Evolutionary conservation across 2,113 vertebrate genomes (phyloP).

Genomic region (Lagopus muta): DNA sequence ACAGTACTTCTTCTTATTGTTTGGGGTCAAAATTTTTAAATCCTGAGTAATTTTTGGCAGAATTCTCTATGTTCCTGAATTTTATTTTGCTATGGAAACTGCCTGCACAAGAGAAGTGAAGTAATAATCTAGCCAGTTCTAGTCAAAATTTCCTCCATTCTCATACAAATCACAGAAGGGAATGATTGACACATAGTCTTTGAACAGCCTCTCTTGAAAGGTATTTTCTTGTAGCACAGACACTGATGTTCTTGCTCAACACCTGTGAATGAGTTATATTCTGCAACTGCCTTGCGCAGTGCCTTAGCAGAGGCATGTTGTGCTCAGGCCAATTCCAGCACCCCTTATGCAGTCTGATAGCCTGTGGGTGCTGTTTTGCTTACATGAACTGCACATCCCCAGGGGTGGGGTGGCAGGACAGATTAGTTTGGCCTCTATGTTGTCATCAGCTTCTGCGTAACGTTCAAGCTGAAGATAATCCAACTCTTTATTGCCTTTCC

Average conservation of each 20-base stretch:
- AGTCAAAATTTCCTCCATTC: not conserved
- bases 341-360: not conserved
- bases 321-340: not conserved
- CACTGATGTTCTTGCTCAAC: not conserved
- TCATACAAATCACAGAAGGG: not conserved
- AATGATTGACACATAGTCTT: not conserved
- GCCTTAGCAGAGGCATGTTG: not conserved
- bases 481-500: not conserved
- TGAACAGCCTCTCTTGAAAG: not conserved
- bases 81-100: slow-evolving; percentile 46
- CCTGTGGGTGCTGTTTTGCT: not conserved
- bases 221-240: not conserved
- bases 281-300: not conserved
- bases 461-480: not conserved
- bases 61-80: not conserved
- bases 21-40: slow-evolving; percentile 11
- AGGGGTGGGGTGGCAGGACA: not conserved
- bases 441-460: not conserved
- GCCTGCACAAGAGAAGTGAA: not conserved
- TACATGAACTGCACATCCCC: not conserved
- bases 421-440: not conserved
- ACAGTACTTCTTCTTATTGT: not conserved
- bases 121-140: not conserved
- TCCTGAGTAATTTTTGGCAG: not conserved
- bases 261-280: not conserved